Evolutionary conservation across 1,140 invertebrate genomes (phyloP).

Genomic region (Teleogryllus occipitalis): DNA sequence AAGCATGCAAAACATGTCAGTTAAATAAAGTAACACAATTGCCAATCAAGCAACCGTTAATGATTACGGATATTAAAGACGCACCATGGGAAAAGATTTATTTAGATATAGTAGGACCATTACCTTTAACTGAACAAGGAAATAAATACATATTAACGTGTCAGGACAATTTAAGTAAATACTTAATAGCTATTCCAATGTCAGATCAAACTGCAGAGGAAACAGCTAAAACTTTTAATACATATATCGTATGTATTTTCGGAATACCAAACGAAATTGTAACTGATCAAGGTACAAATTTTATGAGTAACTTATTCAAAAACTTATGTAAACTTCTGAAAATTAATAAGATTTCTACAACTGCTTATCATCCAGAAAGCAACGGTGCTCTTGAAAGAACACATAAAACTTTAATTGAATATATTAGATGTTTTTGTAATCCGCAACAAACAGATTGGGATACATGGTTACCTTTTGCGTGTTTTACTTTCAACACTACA

Average conservation of each 20-base stretch:
- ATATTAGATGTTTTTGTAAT: too few species aligned
- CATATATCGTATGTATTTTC: slow-evolving; percentile 28
- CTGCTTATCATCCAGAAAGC: slow-evolving; percentile 27
- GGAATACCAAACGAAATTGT: slow-evolving; percentile 30
- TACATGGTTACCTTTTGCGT: not conserved
- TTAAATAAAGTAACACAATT: slow-evolving; percentile 27
- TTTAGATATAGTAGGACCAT: slow-evolving; percentile 28
- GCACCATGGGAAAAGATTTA: slow-evolving; percentile 21
- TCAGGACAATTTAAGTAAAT: slow-evolving; percentile 32
- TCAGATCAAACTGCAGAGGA: too few species aligned
- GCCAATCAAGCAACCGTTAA: slow-evolving; percentile 25
- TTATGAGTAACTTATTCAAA: slow-evolving; percentile 26
- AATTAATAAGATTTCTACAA: too few species aligned
- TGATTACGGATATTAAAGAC: slow-evolving; percentile 25
- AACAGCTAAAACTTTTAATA: slow-evolving; percentile 27
- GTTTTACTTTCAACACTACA: too few species aligned
- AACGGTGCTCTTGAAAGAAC: slow-evolving; percentile 28
- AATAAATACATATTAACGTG: slow-evolving; percentile 32
- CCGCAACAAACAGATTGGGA: not conserved
- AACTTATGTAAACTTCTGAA: slow-evolving; percentile 27
- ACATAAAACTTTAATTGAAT: slow-evolving; percentile 24
- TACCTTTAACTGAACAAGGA: slow-evolving; percentile 11
- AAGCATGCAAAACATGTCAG: slow-evolving; percentile 30
- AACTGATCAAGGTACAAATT: slow-evolving; percentile 31
- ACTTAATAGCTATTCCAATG: slow-evolving; percentile 24